A percentile compares a stretch with the other conserved stretches of the same genome.
Evolutionary conservation across 2,797 vertebrate species (phyloP).

Genomic region (Tamandua tetradactyla): DNA sequence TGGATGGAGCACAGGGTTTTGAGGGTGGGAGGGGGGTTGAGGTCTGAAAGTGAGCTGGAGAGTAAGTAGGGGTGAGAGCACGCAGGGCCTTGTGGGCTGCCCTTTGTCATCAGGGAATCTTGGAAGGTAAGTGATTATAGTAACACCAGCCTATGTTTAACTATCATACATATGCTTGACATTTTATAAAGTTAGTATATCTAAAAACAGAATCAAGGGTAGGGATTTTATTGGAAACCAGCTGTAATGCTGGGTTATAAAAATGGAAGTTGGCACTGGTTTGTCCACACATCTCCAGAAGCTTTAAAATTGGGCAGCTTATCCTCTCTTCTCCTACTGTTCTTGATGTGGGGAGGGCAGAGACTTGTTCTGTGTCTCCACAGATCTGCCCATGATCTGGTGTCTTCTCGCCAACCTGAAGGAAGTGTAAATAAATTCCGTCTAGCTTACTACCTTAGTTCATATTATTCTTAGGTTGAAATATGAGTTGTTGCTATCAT

Average conservation of each 20-base stretch:
- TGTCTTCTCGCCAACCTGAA: not conserved
- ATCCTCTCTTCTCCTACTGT: not conserved
- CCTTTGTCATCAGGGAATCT: not conserved
- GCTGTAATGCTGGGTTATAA: not conserved
- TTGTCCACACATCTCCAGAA: not conserved
- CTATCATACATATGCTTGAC: not conserved
- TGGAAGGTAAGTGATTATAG: not conserved
- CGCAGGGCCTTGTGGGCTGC: not conserved
- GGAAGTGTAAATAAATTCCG: not conserved
- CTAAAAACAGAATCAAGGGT: not conserved
- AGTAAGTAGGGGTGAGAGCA: not conserved
- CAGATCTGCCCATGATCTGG: not conserved
- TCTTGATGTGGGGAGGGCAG: fast-evolving
- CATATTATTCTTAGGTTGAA: not conserved
- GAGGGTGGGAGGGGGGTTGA: not conserved
- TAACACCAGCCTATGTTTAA: not conserved
- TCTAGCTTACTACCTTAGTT: not conserved
- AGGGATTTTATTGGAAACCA: not conserved
- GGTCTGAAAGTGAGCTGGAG: not conserved
- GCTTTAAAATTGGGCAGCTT: not conserved
- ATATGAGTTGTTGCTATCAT: not conserved
- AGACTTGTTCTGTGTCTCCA: too few relatives aligned
- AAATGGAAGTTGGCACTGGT: too few relatives aligned
- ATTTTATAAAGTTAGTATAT: not conserved
- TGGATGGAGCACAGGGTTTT: not conserved